phyloP scores from a whole-genome alignment of 2,113 vertebrate species.

The Sinocyclocheilus rhinocerous region DNA sequence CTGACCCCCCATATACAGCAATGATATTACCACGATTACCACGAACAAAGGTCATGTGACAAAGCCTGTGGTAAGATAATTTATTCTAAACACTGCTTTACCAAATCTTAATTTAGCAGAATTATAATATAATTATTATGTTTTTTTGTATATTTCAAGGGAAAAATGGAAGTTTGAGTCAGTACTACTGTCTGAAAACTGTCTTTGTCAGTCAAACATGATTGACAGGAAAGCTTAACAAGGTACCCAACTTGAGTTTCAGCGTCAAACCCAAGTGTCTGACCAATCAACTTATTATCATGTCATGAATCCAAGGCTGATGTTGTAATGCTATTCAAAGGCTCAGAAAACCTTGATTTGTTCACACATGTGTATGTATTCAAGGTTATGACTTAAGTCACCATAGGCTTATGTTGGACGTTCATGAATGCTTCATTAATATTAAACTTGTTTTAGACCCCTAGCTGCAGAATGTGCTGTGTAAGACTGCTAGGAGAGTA shows the following conservation, averaged over 20 bases:
- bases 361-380: not conserved
- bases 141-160: not conserved
- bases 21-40: too few relatives aligned
- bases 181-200: not conserved
- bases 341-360: not conserved
- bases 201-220: not conserved
- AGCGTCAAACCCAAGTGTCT: not conserved
- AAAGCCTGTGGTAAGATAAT: not conserved
- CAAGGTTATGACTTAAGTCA: not conserved
- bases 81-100: not conserved
- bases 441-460: slow-evolving; percentile 4
- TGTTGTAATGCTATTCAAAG: slow-evolving; percentile 4
- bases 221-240: not conserved
- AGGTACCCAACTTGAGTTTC: not conserved
- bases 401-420: not conserved
- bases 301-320: not conserved
- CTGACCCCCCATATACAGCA: too few relatives aligned
- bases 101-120: not conserved
- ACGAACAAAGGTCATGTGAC: not conserved
- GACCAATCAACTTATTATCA: not conserved
- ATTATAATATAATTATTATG: not conserved
- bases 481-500: not conserved
- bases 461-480: not conserved
- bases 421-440: not conserved
- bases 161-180: too few relatives aligned